Evolutionary conservation across 1,140 invertebrate genomes (phyloP).

Genomic region (Bombus affinis): DNA sequence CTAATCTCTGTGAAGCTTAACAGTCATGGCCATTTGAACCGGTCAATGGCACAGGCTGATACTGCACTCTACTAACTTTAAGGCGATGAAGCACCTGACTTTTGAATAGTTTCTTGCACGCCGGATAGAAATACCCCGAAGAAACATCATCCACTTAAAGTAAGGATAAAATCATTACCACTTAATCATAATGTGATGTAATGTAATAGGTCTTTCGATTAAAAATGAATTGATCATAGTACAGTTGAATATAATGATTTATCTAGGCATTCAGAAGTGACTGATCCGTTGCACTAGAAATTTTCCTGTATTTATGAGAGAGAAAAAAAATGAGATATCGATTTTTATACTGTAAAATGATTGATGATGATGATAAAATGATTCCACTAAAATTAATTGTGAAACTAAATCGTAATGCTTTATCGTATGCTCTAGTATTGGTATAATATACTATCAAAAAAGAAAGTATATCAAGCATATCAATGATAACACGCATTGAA

Average conservation of each 20-base stretch:
- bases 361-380: conserved; percentile 1
- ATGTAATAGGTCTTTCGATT: conserved; percentile 36
- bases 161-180: conserved; percentile 19
- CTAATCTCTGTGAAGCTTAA: conserved; percentile 60
- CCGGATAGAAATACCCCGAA: conserved; percentile 49
- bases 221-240: conserved; percentile 20
- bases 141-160: conserved; percentile 26
- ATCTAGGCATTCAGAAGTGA: not conserved
- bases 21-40: conserved; percentile 62
- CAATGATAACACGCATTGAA: not conserved
- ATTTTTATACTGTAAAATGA: conserved; percentile 5
- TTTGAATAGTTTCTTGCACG: conserved; percentile 54
- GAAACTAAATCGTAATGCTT: conserved; percentile 3
- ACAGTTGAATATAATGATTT: not conserved
- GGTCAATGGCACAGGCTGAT: conserved; percentile 62
- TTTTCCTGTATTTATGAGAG: not conserved
- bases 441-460: not conserved
- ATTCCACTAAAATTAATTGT: conserved; percentile 7
- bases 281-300: not conserved
- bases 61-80: conserved; percentile 56
- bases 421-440: not conserved
- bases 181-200: not conserved
- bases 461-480: not conserved
- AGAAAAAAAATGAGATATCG: not conserved
- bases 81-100: conserved; percentile 66